Percentiles rank a stretch among this genome's conserved stretches.
Evolutionary conservation across 2,888 invertebrate species (phyloP).

Genomic region (Trachelus stipa): DNA sequence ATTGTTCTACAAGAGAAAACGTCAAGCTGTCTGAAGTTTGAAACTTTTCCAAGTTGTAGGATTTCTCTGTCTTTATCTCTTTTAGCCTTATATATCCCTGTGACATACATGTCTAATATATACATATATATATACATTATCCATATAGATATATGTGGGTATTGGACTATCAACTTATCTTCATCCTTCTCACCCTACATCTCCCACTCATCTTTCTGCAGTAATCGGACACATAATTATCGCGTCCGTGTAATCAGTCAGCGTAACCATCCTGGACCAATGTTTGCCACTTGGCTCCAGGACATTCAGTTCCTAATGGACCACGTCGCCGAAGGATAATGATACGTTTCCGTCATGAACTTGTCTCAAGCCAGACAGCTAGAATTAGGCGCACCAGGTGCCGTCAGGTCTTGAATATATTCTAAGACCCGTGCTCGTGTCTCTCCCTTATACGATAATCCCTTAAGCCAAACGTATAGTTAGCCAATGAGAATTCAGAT

Average conservation of each 20-base stretch:
- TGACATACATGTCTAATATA: too few relatives aligned
- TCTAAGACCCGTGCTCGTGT: too few relatives aligned
- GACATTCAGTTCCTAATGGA: slow-evolving; percentile 37
- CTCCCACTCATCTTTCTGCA: too few relatives aligned
- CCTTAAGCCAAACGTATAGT: too few relatives aligned
- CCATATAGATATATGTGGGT: background rate
- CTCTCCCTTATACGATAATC: too few relatives aligned
- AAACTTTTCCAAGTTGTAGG: background rate
- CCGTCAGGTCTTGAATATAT: too few relatives aligned
- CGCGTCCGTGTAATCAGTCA: slow-evolving; percentile 34
- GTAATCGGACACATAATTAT: slow-evolving; percentile 29
- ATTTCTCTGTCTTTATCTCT: background rate
- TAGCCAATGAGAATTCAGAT: too few relatives aligned
- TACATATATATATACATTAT: too few relatives aligned
- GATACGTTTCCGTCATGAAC: slow-evolving; percentile 22
- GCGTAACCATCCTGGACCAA: slow-evolving; percentile 14
- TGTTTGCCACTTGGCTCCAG: slow-evolving; percentile 25
- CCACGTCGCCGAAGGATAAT: slow-evolving; percentile 34
- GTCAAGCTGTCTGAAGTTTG: background rate
- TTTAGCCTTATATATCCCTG: background rate
- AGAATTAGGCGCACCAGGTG: too few relatives aligned
- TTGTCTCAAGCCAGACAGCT: too few relatives aligned
- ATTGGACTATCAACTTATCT: background rate
- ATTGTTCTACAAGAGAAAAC: background rate
- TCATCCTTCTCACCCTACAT: background rate